phyloP scores from a whole-genome alignment of 2,888 invertebrate genomes.

The Cyaniris semiargus region DNA sequence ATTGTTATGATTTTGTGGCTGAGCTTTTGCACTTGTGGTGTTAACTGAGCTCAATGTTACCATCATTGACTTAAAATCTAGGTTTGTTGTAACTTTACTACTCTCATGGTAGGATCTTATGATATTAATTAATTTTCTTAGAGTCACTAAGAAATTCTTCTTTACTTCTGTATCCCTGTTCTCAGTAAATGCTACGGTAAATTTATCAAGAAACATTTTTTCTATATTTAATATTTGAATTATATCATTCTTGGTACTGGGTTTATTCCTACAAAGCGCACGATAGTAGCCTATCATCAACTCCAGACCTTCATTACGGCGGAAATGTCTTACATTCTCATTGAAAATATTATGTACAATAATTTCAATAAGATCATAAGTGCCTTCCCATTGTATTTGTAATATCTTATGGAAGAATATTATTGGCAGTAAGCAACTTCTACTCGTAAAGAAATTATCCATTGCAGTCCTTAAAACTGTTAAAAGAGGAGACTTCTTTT shows the following conservation, averaged over 20 bases:
- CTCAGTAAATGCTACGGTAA: constrained; percentile 61
- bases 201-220: constrained; percentile 64
- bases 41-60: constrained; percentile 53
- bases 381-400: constrained; percentile 84
- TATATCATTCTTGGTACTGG: constrained; percentile 54
- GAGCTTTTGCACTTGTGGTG: constrained; percentile 48
- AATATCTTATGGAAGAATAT: constrained; percentile 84
- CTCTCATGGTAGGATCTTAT: constrained; percentile 73
- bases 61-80: constrained; percentile 54
- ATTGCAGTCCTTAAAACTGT: constrained; percentile 78
- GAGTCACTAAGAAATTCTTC: constrained; percentile 78
- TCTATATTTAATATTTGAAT: constrained; percentile 68
- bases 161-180: constrained; percentile 68
- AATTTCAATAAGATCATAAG: constrained; percentile 79
- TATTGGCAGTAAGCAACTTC: constrained; percentile 83
- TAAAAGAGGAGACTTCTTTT: constrained; percentile 59
- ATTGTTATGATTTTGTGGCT: constrained; percentile 44
- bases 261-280: constrained; percentile 76
- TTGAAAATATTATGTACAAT: constrained; percentile 82
- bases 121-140: constrained; percentile 77
- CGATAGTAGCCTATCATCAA: constrained; percentile 83
- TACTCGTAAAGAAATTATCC: constrained; percentile 81
- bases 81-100: constrained; percentile 55
- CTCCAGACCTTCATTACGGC: constrained; percentile 84
- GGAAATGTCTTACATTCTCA: constrained; percentile 81